Conservation (phyloP, 2,113 vertebrate species). For the Anarrhichthys ocellatus region DNA sequence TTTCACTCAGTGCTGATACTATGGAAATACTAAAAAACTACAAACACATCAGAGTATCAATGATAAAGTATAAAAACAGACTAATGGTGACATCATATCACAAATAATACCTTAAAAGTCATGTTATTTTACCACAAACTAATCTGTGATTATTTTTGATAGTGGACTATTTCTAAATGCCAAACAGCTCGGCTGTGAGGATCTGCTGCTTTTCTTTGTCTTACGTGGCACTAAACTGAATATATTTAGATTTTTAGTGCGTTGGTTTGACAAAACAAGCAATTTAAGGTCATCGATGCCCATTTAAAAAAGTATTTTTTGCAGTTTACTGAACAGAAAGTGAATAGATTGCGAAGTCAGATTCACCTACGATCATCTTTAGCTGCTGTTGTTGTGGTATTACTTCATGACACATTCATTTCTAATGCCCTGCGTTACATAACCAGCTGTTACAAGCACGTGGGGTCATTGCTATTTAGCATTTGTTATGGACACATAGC, state of each 20-base stretch:
- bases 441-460: slow-evolving; percentile 14
- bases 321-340: neutral
- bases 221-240: neutral
- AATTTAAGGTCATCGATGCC: neutral
- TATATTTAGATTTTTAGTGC: neutral
- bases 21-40: neutral
- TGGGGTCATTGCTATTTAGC: slow-evolving; percentile 20
- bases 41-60: neutral
- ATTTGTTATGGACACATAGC: slow-evolving; percentile 9
- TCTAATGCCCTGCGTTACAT: slow-evolving; percentile 18
- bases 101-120: neutral
- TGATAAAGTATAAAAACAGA: neutral
- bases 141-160: too few species aligned
- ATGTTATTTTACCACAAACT: neutral
- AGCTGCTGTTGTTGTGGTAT: neutral
- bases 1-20: neutral
- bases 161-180: too few species aligned
- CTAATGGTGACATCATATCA: neutral
- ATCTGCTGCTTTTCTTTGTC: neutral
- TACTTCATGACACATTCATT: neutral
- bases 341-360: neutral
- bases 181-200: neutral
- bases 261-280: neutral
- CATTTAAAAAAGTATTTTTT: too few species aligned
- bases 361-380: neutral